These are phyloP conservation scores for Trogon melanurus DNA, from an alignment of 2,113 vertebrate genomes.

Conservation along the genomic window DNA sequence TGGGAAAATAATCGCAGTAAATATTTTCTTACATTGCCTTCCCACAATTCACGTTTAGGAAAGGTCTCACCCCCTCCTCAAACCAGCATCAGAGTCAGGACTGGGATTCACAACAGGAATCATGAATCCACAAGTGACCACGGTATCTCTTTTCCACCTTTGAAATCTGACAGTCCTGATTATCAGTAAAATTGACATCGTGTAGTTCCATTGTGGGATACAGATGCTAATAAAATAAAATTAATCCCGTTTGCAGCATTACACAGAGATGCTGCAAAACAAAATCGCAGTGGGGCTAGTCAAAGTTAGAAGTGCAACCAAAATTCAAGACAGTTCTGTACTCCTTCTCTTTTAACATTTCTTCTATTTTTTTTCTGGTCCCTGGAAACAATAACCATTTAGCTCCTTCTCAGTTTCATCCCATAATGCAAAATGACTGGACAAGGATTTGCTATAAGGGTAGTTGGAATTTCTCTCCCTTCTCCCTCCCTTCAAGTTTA, in stretches of 20 bases:
- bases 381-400: neutral
- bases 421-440: neutral
- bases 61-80: neutral
- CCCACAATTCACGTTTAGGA: neutral
- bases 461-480: neutral
- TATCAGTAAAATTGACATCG: neutral
- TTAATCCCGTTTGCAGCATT: neutral
- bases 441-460: neutral
- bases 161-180: neutral
- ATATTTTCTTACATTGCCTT: neutral
- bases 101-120: neutral
- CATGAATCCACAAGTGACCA: neutral
- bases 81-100: neutral
- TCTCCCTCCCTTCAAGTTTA: neutral
- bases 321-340: neutral
- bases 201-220: fast-evolving
- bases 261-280: neutral
- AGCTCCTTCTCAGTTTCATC: neutral
- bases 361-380: neutral
- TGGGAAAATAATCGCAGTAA: neutral
- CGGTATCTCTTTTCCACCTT: neutral
- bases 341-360: neutral
- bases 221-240: neutral
- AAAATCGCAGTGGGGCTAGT: neutral
- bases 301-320: neutral